Percentiles rank a stretch among this genome's conserved stretches.
Evolutionary conservation across 2,113 vertebrate genomes (phyloP).

Genomic region (Rhineura floridana): DNA sequence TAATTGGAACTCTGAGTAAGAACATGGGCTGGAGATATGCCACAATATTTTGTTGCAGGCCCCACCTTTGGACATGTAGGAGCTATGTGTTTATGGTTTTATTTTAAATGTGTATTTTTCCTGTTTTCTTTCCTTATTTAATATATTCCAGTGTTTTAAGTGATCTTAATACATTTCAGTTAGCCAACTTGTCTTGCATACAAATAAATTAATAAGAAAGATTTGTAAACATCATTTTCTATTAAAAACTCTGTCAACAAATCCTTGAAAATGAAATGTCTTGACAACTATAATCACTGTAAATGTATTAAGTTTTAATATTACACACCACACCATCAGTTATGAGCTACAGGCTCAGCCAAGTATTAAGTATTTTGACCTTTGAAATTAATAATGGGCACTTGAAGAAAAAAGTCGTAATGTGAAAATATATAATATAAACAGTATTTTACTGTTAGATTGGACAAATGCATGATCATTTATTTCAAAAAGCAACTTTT

Average conservation of each 20-base stretch:
- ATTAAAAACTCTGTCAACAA: slow-evolving; percentile 30
- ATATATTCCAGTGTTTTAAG: background rate
- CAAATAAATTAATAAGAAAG: background rate
- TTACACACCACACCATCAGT: slow-evolving; percentile 47
- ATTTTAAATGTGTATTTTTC: slow-evolving; percentile 32
- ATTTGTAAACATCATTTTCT: slow-evolving; percentile 16
- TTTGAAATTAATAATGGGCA: slow-evolving; percentile 57
- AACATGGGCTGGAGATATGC: background rate
- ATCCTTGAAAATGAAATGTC: slow-evolving; percentile 53
- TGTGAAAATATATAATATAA: slow-evolving; percentile 22
- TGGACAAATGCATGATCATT: background rate
- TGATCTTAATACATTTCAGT: slow-evolving; percentile 27
- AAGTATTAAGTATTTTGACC: slow-evolving; percentile 69
- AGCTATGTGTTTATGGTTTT: slow-evolving; percentile 28
- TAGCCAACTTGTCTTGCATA: background rate
- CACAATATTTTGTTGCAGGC: background rate
- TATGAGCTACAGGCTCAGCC: slow-evolving; percentile 46
- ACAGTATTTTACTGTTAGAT: slow-evolving; percentile 24
- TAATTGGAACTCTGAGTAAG: background rate
- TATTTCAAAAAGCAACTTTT: slow-evolving; percentile 1
- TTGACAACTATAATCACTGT: slow-evolving; percentile 29
- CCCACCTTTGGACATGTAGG: background rate
- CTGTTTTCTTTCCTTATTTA: background rate
- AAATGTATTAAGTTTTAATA: slow-evolving; percentile 14
- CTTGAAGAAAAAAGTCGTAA: slow-evolving; percentile 39